These are phyloP conservation scores for Osmerus eperlanus DNA, from an alignment of 2,113 vertebrate genomes.

Conservation along the genomic window DNA sequence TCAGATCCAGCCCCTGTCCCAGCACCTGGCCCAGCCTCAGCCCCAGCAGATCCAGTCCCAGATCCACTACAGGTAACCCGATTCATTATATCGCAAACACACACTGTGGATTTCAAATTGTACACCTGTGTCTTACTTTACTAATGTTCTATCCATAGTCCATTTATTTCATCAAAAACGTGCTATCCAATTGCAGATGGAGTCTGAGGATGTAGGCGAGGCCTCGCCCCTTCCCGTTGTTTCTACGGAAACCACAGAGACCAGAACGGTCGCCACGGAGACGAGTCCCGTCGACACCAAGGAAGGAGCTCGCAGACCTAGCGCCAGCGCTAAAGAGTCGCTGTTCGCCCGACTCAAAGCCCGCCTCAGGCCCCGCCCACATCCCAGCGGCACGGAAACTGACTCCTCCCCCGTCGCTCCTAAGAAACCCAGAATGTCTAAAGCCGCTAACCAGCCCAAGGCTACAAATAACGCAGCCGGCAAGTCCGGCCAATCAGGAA, in stretches of 20 bases:
- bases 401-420: neutral
- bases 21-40: neutral
- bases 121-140: neutral
- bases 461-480: neutral
- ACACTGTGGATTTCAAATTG: no score
- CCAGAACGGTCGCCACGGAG: slow-evolving; percentile 12
- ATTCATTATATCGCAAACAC: neutral
- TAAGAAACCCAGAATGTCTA: slow-evolving; percentile 16
- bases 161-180: neutral
- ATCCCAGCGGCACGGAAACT: neutral
- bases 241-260: slow-evolving; percentile 21
- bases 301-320: neutral
- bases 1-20: neutral
- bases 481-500: neutral
- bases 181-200: neutral
- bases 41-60: no score
- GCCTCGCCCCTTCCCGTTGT: neutral
- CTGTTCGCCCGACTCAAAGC: slow-evolving; percentile 32
- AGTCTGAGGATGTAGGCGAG: neutral
- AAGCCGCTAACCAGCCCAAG: neutral
- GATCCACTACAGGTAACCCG: no score
- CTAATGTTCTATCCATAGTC: neutral
- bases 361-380: slow-evolving; percentile 30
- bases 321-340: slow-evolving; percentile 1
- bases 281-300: slow-evolving; percentile 17